Percentiles rank a stretch among this genome's conserved stretches.
Evolutionary conservation across 2,113 vertebrate species (phyloP).

Genomic region (Phyllostomus discolor): DNA sequence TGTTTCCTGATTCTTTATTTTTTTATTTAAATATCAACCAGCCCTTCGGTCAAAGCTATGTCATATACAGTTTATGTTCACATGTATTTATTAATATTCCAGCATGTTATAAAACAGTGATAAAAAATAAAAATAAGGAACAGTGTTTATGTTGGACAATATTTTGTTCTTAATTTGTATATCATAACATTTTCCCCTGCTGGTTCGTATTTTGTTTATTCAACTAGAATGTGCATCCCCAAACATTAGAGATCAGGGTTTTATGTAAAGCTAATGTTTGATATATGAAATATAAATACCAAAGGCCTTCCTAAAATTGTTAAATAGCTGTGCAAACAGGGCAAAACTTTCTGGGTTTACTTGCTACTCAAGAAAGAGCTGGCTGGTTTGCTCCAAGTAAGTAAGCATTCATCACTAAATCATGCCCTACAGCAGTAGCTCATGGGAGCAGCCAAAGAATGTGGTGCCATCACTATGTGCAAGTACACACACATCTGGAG

Average conservation of each 20-base stretch:
- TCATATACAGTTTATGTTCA: neutral
- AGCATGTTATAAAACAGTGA: neutral
- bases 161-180: neutral
- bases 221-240: neutral
- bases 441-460: neutral
- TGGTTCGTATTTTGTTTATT: neutral
- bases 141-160: neutral
- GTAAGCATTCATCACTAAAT: neutral
- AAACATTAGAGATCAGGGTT: neutral
- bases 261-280: neutral
- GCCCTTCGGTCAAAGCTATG: neutral
- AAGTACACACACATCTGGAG: neutral
- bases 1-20: neutral
- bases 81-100: neutral
- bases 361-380: neutral
- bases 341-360: neutral
- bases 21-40: conserved; percentile 1
- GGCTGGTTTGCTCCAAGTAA: neutral
- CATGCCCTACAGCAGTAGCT: neutral
- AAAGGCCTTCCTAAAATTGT: neutral
- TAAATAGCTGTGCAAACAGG: neutral
- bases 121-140: conserved; percentile 4
- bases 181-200: neutral
- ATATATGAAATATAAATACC: neutral
- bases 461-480: too few relatives aligned